These are phyloP conservation scores for Falcaria lacertinaria DNA, from an alignment of 2,888 invertebrate genomes.

Conservation along the genomic window DNA sequence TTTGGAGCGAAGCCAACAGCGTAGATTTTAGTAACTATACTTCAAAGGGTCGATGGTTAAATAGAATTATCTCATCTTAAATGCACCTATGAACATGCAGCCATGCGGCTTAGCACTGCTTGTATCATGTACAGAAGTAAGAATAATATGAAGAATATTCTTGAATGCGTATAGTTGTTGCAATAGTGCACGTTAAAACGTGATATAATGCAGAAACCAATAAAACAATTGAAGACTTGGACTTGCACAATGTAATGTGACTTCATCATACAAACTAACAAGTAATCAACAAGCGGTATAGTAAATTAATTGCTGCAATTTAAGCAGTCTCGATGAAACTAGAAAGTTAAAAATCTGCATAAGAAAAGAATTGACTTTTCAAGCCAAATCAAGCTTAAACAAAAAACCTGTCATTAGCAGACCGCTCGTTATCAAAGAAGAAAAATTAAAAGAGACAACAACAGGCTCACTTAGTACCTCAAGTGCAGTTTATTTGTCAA, in stretches of 20 bases:
- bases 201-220: too few species aligned
- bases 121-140: too few species aligned
- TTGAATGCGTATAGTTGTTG: too few species aligned
- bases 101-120: too few species aligned
- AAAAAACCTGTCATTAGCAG: conserved; percentile 7
- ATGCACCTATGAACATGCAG: neutral
- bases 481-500: conserved; percentile 61
- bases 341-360: conserved; percentile 11
- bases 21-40: conserved; percentile 7
- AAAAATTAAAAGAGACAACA: conserved; percentile 16
- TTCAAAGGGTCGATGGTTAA: neutral
- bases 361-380: conserved; percentile 10
- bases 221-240: too few species aligned
- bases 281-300: neutral
- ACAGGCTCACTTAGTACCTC: conserved; percentile 25
- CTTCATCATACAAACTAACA: too few species aligned
- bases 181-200: too few species aligned
- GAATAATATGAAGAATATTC: too few species aligned
- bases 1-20: conserved; percentile 33
- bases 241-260: too few species aligned
- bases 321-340: conserved; percentile 1
- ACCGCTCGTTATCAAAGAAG: conserved; percentile 3
- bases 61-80: neutral
- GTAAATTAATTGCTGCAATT: neutral
- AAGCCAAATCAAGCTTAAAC: conserved; percentile 7